These are phyloP conservation scores for Catocala fraxini DNA, from an alignment of 2,888 invertebrate species.

Conservation along the genomic window DNA sequence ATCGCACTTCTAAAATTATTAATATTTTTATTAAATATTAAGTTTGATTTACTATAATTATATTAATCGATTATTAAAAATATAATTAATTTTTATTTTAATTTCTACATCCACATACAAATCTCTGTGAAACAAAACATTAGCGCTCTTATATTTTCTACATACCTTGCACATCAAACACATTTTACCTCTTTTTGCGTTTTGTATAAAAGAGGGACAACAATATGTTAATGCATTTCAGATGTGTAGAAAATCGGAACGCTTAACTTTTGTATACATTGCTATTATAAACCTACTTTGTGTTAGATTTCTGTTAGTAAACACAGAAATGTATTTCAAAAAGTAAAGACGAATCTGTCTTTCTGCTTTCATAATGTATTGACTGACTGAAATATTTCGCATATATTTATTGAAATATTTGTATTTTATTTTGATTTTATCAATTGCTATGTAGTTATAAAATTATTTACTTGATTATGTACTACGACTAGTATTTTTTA, in stretches of 20 bases:
- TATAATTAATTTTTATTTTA: no score
- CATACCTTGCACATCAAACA: no score
- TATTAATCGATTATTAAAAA: no score
- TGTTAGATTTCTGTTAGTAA: slow-evolving; percentile 16
- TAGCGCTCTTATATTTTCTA: no score
- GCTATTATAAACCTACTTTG: slow-evolving; percentile 15
- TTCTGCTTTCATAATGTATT: slow-evolving; percentile 19
- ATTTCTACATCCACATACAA: no score
- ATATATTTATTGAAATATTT: slow-evolving; percentile 18
- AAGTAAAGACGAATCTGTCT: background rate
- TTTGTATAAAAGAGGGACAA: no score
- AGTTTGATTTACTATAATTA: no score
- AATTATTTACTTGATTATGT: slow-evolving; percentile 8
- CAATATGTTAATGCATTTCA: no score
- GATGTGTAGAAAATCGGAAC: slow-evolving; percentile 17
- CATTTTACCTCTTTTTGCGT: no score
- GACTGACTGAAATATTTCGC: slow-evolving; percentile 32
- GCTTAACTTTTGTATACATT: slow-evolving; percentile 35
- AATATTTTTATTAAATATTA: no score
- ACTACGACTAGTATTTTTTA: background rate
- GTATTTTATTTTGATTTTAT: slow-evolving; percentile 12
- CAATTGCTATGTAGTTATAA: background rate
- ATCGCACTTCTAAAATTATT: no score
- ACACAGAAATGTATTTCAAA: slow-evolving; percentile 26
- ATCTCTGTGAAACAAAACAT: no score